Conservation (phyloP, 2,888 invertebrate species). For the Gastracanthus pulcherrimus region DNA sequence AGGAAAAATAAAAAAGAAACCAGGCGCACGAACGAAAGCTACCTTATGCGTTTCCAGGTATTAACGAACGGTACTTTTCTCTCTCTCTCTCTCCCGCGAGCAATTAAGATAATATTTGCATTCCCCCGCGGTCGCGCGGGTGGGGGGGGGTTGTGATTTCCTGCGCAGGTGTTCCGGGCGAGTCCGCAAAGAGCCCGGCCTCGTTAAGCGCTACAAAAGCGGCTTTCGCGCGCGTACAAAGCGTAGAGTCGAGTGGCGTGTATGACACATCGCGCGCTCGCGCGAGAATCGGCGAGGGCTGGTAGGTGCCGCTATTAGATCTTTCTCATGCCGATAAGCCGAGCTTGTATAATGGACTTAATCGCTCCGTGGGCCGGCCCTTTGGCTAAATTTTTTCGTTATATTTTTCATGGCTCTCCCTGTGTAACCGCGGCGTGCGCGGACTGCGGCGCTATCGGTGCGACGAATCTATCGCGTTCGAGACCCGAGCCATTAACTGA, state of each 20-base stretch:
- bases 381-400: slow-evolving; percentile 75
- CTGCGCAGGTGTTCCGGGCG: slow-evolving; percentile 73
- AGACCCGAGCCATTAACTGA: slow-evolving; percentile 27
- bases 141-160: slow-evolving; percentile 75
- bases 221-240: slow-evolving; percentile 24
- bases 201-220: slow-evolving; percentile 66
- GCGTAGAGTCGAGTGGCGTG: slow-evolving; percentile 71
- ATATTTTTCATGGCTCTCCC: slow-evolving; percentile 74
- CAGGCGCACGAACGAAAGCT: slow-evolving; percentile 46
- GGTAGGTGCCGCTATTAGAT: slow-evolving; percentile 71
- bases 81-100: too few relatives aligned
- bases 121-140: slow-evolving; percentile 56
- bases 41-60: slow-evolving; percentile 60
- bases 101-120: slow-evolving; percentile 77
- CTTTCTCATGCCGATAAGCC: slow-evolving; percentile 76
- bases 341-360: slow-evolving; percentile 75
- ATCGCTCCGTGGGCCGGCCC: slow-evolving; percentile 72
- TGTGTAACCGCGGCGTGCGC: too few relatives aligned
- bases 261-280: slow-evolving; percentile 72
- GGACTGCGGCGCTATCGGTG: slow-evolving; percentile 63
- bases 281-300: slow-evolving; percentile 62
- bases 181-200: slow-evolving; percentile 53
- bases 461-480: slow-evolving; percentile 62
- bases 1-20: background rate
- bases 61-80: slow-evolving; percentile 66